Conservation (phyloP, 2,888 invertebrate species). For the Merodon equestris region DNA sequence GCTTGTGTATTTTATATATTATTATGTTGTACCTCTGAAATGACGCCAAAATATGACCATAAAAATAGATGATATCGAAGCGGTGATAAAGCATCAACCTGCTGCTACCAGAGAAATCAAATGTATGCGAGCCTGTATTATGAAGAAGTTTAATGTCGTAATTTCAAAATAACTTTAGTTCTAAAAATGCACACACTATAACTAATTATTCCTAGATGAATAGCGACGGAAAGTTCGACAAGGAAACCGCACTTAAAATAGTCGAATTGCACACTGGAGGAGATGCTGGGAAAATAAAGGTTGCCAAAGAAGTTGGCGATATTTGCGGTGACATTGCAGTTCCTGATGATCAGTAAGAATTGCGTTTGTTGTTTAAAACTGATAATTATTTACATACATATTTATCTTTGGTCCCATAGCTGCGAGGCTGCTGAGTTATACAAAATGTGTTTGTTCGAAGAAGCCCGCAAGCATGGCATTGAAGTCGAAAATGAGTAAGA, state of each 20-base stretch:
- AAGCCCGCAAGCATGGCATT: conserved; percentile 72
- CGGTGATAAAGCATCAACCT: conserved; percentile 72
- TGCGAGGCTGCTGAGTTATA: conserved; percentile 75
- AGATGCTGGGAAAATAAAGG: conserved; percentile 71
- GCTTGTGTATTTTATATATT: too few relatives aligned
- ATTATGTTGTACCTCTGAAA: too few relatives aligned
- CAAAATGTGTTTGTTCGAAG: conserved; percentile 71
- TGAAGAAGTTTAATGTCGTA: conserved; percentile 76
- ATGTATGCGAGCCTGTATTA: conserved; percentile 76
- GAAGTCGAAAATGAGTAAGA: too few relatives aligned
- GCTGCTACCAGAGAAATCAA: conserved; percentile 73
- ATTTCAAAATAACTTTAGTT: conserved; percentile 41
- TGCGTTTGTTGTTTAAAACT: background rate
- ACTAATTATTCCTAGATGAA: conserved; percentile 71
- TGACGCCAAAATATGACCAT: too few relatives aligned
- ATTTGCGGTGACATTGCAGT: conserved; percentile 72
- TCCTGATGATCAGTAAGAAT: conserved; percentile 75
- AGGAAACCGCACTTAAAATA: conserved; percentile 71
- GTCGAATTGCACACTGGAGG: conserved; percentile 70
- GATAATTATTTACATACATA: background rate
- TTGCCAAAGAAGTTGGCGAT: conserved; percentile 69
- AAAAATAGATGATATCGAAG: conserved; percentile 75
- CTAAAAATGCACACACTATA: background rate
- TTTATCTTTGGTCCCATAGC: conserved; percentile 53
- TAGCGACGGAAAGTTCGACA: conserved; percentile 74